These are phyloP conservation scores for Clarias fuscus DNA, from an alignment of 2,797 vertebrate species.

Conservation along the genomic window DNA sequence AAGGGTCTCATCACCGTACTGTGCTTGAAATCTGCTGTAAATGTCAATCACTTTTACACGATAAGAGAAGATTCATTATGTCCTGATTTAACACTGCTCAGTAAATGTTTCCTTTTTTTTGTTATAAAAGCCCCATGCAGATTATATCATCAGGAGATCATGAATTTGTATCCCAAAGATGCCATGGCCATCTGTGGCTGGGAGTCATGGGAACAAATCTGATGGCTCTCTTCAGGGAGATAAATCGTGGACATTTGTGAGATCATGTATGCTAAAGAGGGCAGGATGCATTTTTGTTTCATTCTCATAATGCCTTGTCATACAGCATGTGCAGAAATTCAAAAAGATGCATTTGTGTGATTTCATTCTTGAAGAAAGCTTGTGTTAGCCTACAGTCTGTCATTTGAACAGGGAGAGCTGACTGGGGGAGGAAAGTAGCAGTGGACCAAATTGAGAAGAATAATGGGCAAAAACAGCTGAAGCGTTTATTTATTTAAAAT, in stretches of 20 bases:
- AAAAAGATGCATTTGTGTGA: background rate
- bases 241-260: background rate
- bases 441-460: background rate
- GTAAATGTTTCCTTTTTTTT: background rate
- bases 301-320: background rate
- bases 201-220: background rate
- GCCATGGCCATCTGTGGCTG: background rate
- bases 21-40: too few relatives aligned
- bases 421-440: background rate
- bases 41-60: too few relatives aligned
- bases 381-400: background rate
- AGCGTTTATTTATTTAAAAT: background rate
- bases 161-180: background rate
- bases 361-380: background rate
- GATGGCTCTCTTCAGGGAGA: background rate
- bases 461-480: background rate
- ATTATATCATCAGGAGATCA: background rate
- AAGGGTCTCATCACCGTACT: too few relatives aligned
- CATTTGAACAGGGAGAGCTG: background rate
- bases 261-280: background rate
- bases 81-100: background rate
- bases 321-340: background rate
- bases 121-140: background rate
- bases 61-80: too few relatives aligned
- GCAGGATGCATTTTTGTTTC: background rate